Evolutionary conservation across 2,113 vertebrate species (phyloP), one percentile per base, ranked within the genome.

Genomic region (Centropristis striata): DNA sequence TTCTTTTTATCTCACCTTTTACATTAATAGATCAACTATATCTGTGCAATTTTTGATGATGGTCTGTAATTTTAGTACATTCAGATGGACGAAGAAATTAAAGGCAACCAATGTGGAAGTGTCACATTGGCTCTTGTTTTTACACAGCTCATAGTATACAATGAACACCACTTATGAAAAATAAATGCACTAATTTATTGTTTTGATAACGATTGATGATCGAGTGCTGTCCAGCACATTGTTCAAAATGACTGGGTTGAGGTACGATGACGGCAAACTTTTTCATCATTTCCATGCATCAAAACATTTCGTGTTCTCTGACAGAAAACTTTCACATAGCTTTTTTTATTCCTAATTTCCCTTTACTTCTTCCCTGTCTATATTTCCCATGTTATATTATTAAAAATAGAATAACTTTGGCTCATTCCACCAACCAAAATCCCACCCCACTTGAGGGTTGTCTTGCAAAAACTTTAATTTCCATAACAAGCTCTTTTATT

Each of bases 281-380:
- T 32, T 32, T 32, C 32, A 32, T 32, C 32, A 32, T 32, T 32
- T 32, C 6, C 32, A 32, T 32, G 32, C 25, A 44, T 74, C 37
- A 74, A 44, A 21, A 9, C 9, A 21, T 46, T 16, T 18, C 4
- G 27, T 16, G 23, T 9, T 14, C 32, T 27, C 51, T 13, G 25
- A 28, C 8, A 28, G 15, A 20, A 51, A 74, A 42, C 20, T 21
- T 53, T 49, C 42, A 8, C 47, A 32, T 42, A 8, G 14, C 42
- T n/a, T 47, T 42, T 14, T 32, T 44, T 60, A 61, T 39, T 73
- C 21, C 41, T 25, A n/a, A 27, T 51, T 14, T 47, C 5, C 11
- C n/a, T 55, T 50, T 55, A 55, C 3, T 70, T 42, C 51, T 28
- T 68, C 49, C 59, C 25, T 46, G 49, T 75, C 27, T 75, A 46